Evolutionary conservation across 1,140 invertebrate genomes (phyloP).

Genomic region (Meloidogyne chitwoodi): DNA sequence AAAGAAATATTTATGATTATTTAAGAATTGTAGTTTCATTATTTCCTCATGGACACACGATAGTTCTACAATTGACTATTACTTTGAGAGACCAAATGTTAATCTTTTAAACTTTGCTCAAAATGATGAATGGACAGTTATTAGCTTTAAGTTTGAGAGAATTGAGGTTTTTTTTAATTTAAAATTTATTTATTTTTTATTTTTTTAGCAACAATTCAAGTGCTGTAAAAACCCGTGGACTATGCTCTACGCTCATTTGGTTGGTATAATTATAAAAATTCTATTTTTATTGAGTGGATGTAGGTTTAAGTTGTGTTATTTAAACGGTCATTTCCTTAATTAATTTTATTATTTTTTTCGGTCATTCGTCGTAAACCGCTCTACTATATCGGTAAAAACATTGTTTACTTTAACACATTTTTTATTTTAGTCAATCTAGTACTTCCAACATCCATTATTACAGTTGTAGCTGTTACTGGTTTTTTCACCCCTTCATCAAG

Average conservation of each 20-base stretch:
- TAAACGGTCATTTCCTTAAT: too few relatives aligned
- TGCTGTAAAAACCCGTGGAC: conserved; percentile 56
- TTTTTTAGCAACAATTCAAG: conserved; percentile 49
- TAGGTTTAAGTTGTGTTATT: too few relatives aligned
- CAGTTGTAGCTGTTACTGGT: conserved; percentile 53
- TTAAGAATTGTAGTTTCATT: conserved; percentile 56
- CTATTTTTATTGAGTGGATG: too few relatives aligned
- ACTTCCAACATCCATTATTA: conserved; percentile 18
- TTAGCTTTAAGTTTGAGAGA: conserved; percentile 49
- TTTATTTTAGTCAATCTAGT: conserved; percentile 14
- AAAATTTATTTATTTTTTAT: not conserved
- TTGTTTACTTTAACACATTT: conserved; percentile 54
- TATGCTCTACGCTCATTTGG: conserved; percentile 57
- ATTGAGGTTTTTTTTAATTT: conserved; percentile 33
- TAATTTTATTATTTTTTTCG: not conserved
- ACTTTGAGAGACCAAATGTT: conserved; percentile 34
- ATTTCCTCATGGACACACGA: conserved; percentile 59
- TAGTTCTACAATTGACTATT: conserved; percentile 53
- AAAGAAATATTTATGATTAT: not conserved
- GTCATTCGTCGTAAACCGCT: conserved; percentile 56
- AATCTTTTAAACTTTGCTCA: conserved; percentile 54
- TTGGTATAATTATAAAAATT: not conserved
- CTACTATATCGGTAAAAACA: conserved; percentile 58
- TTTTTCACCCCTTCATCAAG: conserved; percentile 59
- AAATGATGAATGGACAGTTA: conserved; percentile 57